phyloP scores from a whole-genome alignment of 2,797 vertebrate species.

The Picus viridis region DNA sequence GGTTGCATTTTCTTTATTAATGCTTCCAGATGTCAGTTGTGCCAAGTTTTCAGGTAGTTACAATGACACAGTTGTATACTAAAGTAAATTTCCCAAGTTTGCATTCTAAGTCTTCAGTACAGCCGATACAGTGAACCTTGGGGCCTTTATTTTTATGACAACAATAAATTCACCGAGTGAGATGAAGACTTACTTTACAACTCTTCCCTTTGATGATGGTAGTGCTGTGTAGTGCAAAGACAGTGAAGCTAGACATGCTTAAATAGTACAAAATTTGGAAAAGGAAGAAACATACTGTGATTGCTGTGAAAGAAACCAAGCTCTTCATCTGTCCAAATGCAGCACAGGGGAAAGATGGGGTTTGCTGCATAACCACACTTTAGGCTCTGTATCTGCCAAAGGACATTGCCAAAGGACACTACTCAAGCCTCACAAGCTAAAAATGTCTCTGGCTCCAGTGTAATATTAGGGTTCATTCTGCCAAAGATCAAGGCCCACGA shows the following conservation, averaged over 20 bases:
- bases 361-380: background rate
- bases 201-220: conserved; percentile 56
- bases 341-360: background rate
- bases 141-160: conserved; percentile 73
- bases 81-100: conserved; percentile 66
- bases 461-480: background rate
- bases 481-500: background rate
- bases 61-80: conserved; percentile 64
- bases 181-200: conserved; percentile 68
- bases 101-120: conserved; percentile 63
- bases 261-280: conserved; percentile 13
- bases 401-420: background rate
- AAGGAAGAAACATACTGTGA: background rate
- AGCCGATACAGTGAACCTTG: conserved; percentile 57
- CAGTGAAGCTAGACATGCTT: conserved; percentile 4
- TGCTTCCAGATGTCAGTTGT: conserved; percentile 57
- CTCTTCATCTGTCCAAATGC: background rate
- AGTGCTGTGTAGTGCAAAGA: conserved; percentile 30
- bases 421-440: background rate
- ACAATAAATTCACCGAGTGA: conserved; percentile 74
- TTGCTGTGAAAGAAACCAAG: background rate
- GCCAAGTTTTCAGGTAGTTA: conserved; percentile 53
- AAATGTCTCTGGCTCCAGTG: background rate
- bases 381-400: background rate
- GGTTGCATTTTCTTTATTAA: conserved; percentile 73